Base-by-base conservation (phyloP, 2,888 invertebrate genomes). In the Mythimna impura region DNA sequence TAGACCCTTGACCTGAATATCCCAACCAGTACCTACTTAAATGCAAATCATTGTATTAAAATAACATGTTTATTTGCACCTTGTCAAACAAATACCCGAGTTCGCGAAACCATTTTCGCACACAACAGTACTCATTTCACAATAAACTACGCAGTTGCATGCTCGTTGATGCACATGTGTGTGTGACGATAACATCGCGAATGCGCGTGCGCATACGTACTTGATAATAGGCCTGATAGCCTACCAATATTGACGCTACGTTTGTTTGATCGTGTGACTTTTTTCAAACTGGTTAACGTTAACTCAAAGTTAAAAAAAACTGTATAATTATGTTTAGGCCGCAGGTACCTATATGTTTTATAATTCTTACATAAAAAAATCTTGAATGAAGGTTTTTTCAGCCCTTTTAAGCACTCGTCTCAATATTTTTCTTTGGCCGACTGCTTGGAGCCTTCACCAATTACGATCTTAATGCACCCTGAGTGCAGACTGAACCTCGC, bases 121-220 rank as follows among this genome's bases (percentile, higher is more conserved):
- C 88, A 89, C 87, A 86, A 85, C 84, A 85, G 83, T 86, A 88
- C 86, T 82, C 87, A 88, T 90, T 91, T 91, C 89, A 88, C 87
- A 89, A 90, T 89, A 89, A 91, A 93, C 93, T 94, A 92, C 94
- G 94, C 95, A 95, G 94, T 94, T 92, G 91, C 91, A 93, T 90
- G 84, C 80, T 88, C 86, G 86, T 85, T 84, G 87, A 74, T 78
- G 87, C 84, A 77, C 79, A 84, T 83, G 83, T 90, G 89, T 89
- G 88, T 82, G 89, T 83, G 85, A 86, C 85, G 89, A 87, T 88
- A 86, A 84, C 84, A 88, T 89, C 85, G 84, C 82, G 83, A 85
- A 83, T 87, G 88, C 89, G 90, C 89, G 87, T 89, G 87, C 84
- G 76, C 85, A 85, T 88, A 85, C 87, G 85, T 89, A 82, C 88